Evolutionary conservation across 92 coral and sea anemone genomes (phyloP).

Genomic region (Pocillopora meandrina): DNA sequence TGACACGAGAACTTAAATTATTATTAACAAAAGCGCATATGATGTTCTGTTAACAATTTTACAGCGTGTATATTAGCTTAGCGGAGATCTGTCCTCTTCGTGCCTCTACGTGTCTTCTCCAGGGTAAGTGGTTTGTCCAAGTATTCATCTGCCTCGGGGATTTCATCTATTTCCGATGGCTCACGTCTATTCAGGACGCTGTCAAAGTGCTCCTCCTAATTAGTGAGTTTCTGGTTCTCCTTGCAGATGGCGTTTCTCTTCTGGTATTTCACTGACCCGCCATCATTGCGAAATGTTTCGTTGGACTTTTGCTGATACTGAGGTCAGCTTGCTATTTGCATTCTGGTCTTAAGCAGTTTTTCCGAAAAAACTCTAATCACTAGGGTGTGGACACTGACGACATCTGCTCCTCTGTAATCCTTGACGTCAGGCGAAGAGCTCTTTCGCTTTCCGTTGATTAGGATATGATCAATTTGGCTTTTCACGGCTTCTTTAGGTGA

Average conservation of each 20-base stretch:
- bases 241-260: no score
- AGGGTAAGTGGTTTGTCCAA: not conserved
- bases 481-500: not conserved
- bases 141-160: not conserved
- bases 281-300: not conserved
- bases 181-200: not conserved
- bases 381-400: not conserved
- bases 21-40: no score
- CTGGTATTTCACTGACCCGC: not conserved
- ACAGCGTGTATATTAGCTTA: no score
- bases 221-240: not conserved
- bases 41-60: no score
- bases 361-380: not conserved
- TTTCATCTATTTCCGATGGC: not conserved
- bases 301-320: not conserved
- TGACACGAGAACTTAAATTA: no score
- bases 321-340: not conserved
- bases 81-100: not conserved
- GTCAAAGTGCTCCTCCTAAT: not conserved
- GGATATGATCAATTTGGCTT: slow-evolving; percentile 21
- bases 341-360: not conserved
- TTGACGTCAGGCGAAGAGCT: not conserved
- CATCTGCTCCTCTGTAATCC: not conserved
- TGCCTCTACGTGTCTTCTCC: not conserved
- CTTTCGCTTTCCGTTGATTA: not conserved